Evolutionary conservation across 2,113 vertebrate species (phyloP).

Genomic region (Aptenodytes forsteri): DNA sequence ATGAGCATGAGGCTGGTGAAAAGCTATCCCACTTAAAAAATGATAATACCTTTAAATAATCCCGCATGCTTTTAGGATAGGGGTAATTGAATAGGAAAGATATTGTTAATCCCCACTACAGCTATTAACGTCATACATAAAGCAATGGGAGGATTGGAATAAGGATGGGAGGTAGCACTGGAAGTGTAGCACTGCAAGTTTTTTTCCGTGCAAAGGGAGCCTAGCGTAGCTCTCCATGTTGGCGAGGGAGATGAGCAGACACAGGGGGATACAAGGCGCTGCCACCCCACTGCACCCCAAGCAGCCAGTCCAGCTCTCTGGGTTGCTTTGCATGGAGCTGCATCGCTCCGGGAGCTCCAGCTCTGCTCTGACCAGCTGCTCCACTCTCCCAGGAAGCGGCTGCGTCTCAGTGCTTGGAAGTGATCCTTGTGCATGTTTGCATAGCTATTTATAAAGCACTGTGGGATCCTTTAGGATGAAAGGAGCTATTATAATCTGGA

Average conservation of each 20-base stretch:
- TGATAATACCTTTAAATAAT: neutral
- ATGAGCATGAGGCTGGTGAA: neutral
- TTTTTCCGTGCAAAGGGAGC: neutral
- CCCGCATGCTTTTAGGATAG: neutral
- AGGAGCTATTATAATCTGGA: neutral
- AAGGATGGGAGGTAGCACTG: neutral
- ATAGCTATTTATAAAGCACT: constrained; percentile 33
- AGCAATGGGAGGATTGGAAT: neutral
- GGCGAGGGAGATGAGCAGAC: neutral
- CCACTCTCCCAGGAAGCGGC: neutral
- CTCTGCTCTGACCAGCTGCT: neutral
- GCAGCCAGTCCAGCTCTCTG: neutral
- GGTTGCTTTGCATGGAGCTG: neutral
- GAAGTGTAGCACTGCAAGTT: neutral
- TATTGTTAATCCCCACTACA: neutral
- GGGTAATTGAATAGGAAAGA: neutral
- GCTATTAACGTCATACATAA: neutral
- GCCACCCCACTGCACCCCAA: rapidly evolving
- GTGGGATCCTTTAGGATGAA: neutral
- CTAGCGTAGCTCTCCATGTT: rapidly evolving
- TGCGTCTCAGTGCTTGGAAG: neutral
- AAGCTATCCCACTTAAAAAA: neutral
- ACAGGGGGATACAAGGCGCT: neutral
- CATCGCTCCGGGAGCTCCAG: neutral
- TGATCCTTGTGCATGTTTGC: neutral